Evolutionary conservation across 2,113 vertebrate genomes (phyloP), one percentile per base, ranked within the genome.

Genomic region (Egretta garzetta): DNA sequence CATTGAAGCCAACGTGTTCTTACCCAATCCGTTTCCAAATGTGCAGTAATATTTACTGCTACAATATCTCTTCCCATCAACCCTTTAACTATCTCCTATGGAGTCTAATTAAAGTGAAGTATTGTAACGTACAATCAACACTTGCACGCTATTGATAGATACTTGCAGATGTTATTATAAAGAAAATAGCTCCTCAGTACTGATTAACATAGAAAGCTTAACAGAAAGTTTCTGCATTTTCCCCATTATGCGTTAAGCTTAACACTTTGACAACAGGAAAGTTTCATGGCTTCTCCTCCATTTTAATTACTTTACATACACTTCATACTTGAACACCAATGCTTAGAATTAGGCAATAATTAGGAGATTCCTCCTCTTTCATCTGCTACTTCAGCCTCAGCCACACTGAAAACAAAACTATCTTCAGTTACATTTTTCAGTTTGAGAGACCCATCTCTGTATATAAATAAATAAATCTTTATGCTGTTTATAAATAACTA

Each of bases 31-130:
- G 0, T 70, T 81, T 92, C 92, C 85, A 77, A 96, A 96, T 33
- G 72, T 59, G 67, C 88, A 71, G 59, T 70, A 94, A 93, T 95
- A 93, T 95, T 96, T 93, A 92, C 86, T 67, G 71, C 96, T 74
- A 30, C 63, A 70, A 28, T 33, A 88, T 88, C 81, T 64, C 73
- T 83, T 49, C 66, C 75, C 85, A 90, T 92, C 92, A 96, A 20
- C 41, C 64, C 55, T 50, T 94, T 86, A 83, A 68, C 82, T 71
- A 6, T 62, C 67, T 95, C 92, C 88, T 90, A 80, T 55, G 72
- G 72, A 95, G 92, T 77, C 80, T 83, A 90, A 96, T 97, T 97
- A 90, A 95, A 96, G 94, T 95, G 96, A 96, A 94, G 86, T 32
- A 96, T 84, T 88, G 85, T 63, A 92, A 90, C 63, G 70, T 26